These are phyloP conservation scores for Polypedilum vanderplanki DNA, from an alignment of 1,140 invertebrate species.

Conservation along the genomic window DNA sequence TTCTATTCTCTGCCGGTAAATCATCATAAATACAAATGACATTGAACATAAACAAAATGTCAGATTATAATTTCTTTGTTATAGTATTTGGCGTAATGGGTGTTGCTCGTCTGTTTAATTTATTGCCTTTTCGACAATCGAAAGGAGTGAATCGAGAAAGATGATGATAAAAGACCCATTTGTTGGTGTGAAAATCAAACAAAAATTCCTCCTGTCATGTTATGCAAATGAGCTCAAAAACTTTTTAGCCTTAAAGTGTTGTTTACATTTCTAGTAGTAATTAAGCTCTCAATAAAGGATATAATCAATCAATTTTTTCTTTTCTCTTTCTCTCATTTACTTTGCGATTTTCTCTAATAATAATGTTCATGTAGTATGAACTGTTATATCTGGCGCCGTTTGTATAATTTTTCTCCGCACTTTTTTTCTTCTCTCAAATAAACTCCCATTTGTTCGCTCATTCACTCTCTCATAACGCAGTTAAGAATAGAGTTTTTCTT, in stretches of 20 bases:
- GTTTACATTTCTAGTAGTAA: background rate
- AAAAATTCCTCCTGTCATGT: background rate
- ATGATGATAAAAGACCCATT: background rate
- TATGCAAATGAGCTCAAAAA: too few species aligned
- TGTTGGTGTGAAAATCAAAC: background rate
- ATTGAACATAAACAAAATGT: background rate
- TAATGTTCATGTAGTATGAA: too few species aligned
- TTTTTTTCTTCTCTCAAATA: too few species aligned
- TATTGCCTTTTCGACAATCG: background rate
- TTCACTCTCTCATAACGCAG: too few species aligned
- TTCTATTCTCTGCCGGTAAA: background rate
- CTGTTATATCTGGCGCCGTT: too few species aligned
- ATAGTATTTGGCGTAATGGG: background rate
- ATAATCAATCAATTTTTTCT: slow-evolving; percentile 13
- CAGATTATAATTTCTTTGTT: background rate
- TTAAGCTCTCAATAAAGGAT: slow-evolving; percentile 13
- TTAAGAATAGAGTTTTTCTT: too few species aligned
- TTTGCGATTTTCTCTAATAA: too few species aligned
- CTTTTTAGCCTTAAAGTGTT: background rate
- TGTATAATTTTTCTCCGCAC: too few species aligned
- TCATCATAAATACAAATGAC: background rate
- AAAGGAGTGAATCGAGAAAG: background rate
- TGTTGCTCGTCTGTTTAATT: slow-evolving; percentile 18
- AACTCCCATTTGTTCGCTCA: too few species aligned
- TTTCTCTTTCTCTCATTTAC: background rate